Evolutionary conservation across 2,888 invertebrate genomes (phyloP).

Genomic region (Erebia aethiops): DNA sequence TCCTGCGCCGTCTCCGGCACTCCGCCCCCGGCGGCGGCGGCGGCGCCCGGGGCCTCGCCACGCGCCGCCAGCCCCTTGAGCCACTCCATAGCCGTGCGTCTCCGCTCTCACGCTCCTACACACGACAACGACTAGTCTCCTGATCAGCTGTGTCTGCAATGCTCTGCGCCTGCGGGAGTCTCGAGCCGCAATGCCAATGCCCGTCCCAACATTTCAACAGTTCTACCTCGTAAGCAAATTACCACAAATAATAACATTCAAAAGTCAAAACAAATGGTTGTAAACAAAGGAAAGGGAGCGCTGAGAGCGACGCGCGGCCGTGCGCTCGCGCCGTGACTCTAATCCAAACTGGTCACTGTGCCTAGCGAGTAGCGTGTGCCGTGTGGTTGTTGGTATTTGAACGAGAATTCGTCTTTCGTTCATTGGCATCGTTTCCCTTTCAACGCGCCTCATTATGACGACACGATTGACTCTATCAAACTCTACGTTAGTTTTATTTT

Average conservation of each 20-base stretch:
- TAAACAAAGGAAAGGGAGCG: constrained; percentile 47
- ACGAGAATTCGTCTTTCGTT: constrained; percentile 39
- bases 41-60: constrained; percentile 17
- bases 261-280: constrained; percentile 14
- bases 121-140: background rate
- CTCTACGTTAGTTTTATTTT: background rate
- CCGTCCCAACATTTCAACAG: background rate
- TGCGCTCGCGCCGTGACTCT: background rate
- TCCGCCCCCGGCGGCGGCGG: constrained; percentile 40
- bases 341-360: constrained; percentile 26
- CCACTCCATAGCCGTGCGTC: constrained; percentile 56
- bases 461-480: constrained; percentile 5
- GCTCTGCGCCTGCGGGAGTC: background rate
- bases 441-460: constrained; percentile 24
- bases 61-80: constrained; percentile 49
- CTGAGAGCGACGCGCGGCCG: constrained; percentile 29
- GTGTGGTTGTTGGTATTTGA: background rate
- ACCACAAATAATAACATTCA: background rate
- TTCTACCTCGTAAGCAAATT: background rate
- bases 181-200: background rate
- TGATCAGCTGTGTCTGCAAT: background rate
- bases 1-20: constrained; percentile 86
- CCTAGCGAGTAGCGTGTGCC: background rate
- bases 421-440: constrained; percentile 46
- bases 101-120: background rate